Base-by-base conservation (phyloP, 2,113 vertebrate genomes). In the Tretioscincus oriximinensis region DNA sequence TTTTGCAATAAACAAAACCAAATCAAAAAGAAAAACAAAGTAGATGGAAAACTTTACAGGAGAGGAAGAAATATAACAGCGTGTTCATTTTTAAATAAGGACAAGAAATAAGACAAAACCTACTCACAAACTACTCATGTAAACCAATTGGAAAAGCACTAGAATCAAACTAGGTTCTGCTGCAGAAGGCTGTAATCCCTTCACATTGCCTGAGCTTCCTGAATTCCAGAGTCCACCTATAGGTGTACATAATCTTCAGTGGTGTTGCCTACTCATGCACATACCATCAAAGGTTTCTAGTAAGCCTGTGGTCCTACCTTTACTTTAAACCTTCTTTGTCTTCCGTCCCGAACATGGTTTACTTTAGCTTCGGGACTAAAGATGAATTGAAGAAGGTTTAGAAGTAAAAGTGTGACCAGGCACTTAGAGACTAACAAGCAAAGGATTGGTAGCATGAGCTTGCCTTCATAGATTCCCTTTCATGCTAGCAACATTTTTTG, bases 61-160 rank as follows among this genome's bases (percentile, higher is more conserved):
- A 90, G 29, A 89, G 88, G 90, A 90, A 93, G 87, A 94, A 92
- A 88, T 78, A 73, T 88, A 93, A 93, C 86, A 86, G 91, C 90
- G 86, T 87, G 87, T 92, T 88, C 71, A 65, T 91, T 91, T 41
- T 90, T 88, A 66, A 85, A 90, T 81, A 90, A 77, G 88, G 76
- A 88, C 82, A 88, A 92, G 87, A 78, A 86, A 93, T 91, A 78
- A 92, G 90, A 89, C 76, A 85, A 76, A 90, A 24, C 45, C 28
- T 77, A 65, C 64, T 65, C 54, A 58, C 35, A 29, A 66, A 72
- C 77, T 90, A 87, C 76, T 88, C 84, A 90, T 90, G 88, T 91
- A 90, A 93, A 93, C 88, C 89, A 82, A 92, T 72, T 79, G 86
- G 78, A 91, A 87, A 83, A 81, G 26, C n/a, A 28, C 29, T 54